A percentile compares a stretch with the other conserved stretches of the same genome.
phyloP scores from a whole-genome alignment of 23 tunicate genomes.

The Trididemnum clinides region DNA sequence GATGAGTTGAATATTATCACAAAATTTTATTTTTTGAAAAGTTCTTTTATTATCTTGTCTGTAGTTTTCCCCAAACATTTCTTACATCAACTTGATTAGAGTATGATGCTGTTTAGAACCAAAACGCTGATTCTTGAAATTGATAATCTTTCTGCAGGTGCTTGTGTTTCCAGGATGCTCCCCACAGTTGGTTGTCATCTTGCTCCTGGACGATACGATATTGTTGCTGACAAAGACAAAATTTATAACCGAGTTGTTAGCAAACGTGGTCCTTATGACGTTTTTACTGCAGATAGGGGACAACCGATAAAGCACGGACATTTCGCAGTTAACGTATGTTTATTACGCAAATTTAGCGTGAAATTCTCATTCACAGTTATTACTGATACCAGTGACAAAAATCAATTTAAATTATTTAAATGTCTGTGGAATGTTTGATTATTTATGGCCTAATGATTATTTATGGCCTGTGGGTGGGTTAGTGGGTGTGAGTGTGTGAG shows the following conservation, averaged over 20 bases:
- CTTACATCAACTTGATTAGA: too few relatives aligned
- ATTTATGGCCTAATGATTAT: too few relatives aligned
- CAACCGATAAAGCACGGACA: conserved; percentile 72
- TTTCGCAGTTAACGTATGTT: conserved; percentile 51
- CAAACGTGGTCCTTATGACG: conserved; percentile 96
- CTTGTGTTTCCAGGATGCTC: conserved; percentile 22
- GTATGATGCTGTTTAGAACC: too few relatives aligned
- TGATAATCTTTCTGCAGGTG: background rate
- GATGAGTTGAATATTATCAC: too few relatives aligned
- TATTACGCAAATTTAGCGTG: background rate
- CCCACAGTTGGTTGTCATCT: conserved; percentile 79
- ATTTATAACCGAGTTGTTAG: conserved; percentile 82
- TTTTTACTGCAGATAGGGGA: conserved; percentile 70
- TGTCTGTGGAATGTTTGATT: too few relatives aligned
- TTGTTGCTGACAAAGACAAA: conserved; percentile 55
- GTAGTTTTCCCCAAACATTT: too few relatives aligned
- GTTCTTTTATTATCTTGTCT: too few relatives aligned
- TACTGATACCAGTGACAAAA: background rate
- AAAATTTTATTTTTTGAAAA: too few relatives aligned
- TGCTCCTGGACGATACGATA: conserved; percentile 91
- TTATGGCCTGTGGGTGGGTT: too few relatives aligned
- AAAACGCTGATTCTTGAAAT: too few relatives aligned
- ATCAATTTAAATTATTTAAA: too few relatives aligned
- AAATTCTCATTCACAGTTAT: background rate
- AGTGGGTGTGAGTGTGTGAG: too few relatives aligned